Conservation (phyloP, 2,888 invertebrate species). For the Rotaria socialis region DNA sequence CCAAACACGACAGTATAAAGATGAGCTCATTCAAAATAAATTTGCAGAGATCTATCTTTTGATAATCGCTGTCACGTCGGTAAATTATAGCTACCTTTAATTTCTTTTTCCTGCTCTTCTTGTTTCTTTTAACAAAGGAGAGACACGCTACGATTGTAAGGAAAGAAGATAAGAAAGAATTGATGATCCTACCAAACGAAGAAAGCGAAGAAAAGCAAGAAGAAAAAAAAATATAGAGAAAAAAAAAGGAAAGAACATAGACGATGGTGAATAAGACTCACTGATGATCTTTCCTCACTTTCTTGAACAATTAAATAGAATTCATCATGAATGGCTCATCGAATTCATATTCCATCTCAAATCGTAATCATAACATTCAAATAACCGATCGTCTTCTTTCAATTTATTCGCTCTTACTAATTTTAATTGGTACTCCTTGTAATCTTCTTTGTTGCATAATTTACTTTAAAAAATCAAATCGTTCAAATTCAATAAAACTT, state of each 20-base stretch:
- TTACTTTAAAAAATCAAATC: constrained; percentile 35
- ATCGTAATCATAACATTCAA: not conserved
- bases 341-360: not conserved
- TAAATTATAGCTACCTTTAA: not conserved
- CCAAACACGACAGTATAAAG: not conserved
- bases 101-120: not conserved
- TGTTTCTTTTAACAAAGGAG: not conserved
- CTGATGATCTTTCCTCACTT: not conserved
- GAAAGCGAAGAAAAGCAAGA: not conserved
- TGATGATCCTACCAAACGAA: not conserved
- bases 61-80: not conserved
- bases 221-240: not conserved
- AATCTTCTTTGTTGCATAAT: constrained; percentile 40
- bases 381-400: constrained; percentile 7
- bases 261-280: not conserved
- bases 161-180: not conserved
- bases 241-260: not conserved
- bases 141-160: not conserved
- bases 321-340: not conserved
- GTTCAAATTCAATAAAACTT: constrained; percentile 39
- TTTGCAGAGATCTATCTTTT: not conserved
- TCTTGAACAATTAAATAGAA: not conserved
- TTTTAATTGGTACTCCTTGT: constrained; percentile 36
- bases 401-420: constrained; percentile 2
- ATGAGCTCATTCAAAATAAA: not conserved